Evolutionary conservation across 2,113 vertebrate genomes (phyloP), one percentile per base, ranked within the genome.

Genomic region (Charadrius vociferus): DNA sequence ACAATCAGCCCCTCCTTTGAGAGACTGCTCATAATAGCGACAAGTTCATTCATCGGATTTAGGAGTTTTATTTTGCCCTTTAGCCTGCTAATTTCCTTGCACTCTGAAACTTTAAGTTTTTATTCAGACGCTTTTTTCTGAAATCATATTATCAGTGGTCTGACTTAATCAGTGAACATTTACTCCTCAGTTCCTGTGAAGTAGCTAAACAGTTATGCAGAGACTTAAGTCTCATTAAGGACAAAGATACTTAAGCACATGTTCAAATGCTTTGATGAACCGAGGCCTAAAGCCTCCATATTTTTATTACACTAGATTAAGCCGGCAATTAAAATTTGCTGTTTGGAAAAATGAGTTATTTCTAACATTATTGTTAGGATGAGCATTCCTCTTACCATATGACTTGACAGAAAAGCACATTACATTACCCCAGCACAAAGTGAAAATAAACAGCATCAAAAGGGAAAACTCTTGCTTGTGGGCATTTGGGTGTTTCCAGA

Each of bases 21-120:
- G 50, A 55, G 7, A 11, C 52, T 71, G 23, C 23, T 90, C 61
- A 55, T n/a, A 59, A 72, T 22, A 88, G 36, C 34, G 41, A 30
- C 14, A 79, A 87, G 90, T 74, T 80, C 29, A 84, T 93, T 96
- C 63, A 22, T 26, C 10, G 4, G 6, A 75, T 67, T 94, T 43
- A 88, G 61, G 56, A 79, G 55, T 30, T 91, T 88, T 80, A 24
- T 91, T 96, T 93, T 81, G 67, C 88, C 74, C 78, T 93, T 97
- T 65, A 88, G 74, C 58, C 56, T 88, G 49, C 55, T 94, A 36
- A 68, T 86, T 94, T 56, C 79, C 65, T 80, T 86, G 45, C 37
- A 63, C 66, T 87, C n/a, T 93, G 58, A 53, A 80, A 88, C 50
- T 78, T 50, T 83, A 79, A 82, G 8, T 22, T 88, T 88, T 86